Conservation (phyloP, 2,888 invertebrate species). For the Drosophila affinis region DNA sequence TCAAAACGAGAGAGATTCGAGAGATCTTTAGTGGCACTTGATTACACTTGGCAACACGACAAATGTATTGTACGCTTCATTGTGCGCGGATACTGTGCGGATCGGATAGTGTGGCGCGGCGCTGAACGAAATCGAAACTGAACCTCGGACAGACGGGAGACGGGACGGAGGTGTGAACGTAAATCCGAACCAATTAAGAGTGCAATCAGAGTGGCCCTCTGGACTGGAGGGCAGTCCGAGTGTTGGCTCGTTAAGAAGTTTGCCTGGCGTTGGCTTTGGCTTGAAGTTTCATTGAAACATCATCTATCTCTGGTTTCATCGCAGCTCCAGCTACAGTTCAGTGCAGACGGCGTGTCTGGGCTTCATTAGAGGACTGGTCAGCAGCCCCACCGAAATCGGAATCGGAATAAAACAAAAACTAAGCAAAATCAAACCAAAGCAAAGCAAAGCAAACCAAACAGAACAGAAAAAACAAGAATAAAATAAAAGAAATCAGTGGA, state of each 20-base stretch:
- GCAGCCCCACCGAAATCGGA: slow-evolving; percentile 17
- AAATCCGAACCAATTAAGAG: slow-evolving; percentile 69
- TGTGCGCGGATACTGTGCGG: neutral
- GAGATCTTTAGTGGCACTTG: slow-evolving; percentile 74
- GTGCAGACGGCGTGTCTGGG: slow-evolving; percentile 62
- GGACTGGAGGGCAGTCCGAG: slow-evolving; percentile 30
- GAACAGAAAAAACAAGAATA: slow-evolving; percentile 24
- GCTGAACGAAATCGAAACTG: slow-evolving; percentile 43
- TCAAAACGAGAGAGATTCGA: slow-evolving; percentile 69
- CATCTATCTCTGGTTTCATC: slow-evolving; percentile 27
- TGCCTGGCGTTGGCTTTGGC: neutral
- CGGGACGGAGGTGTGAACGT: slow-evolving; percentile 50
- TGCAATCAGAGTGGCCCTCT: slow-evolving; percentile 24
- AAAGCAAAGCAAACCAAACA: slow-evolving; percentile 33
- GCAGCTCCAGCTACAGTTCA: slow-evolving; percentile 30
- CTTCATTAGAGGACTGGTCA: slow-evolving; percentile 33
- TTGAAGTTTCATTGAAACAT: slow-evolving; percentile 11
- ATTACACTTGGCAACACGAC: slow-evolving; percentile 66
- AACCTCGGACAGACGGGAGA: slow-evolving; percentile 2
- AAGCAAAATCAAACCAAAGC: slow-evolving; percentile 32
- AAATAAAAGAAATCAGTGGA: slow-evolving; percentile 42
- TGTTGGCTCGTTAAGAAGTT: slow-evolving; percentile 52
- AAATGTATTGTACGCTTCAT: slow-evolving; percentile 26
- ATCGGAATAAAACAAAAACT: slow-evolving; percentile 31
- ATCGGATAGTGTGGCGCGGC: slow-evolving; percentile 24